Base-by-base conservation (phyloP, 2,113 vertebrate species). In the Crotalus tigris region DNA sequence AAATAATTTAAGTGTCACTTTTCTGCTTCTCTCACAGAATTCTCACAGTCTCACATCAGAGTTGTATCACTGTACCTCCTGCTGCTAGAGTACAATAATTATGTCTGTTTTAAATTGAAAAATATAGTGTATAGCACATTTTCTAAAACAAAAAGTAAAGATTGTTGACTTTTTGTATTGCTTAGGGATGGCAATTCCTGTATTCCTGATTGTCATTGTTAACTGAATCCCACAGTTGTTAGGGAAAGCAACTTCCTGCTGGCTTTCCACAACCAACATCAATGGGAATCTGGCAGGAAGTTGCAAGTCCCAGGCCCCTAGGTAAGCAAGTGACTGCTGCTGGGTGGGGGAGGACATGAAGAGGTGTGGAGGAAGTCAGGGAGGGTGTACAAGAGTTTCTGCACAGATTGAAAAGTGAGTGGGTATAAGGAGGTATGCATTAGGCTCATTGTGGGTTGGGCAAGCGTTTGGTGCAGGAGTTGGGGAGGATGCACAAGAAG, bases 1-100 rank as follows among this genome's bases (percentile, higher is more conserved):
- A 58, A 87, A 46, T 61, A 64, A 92, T 92, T 92, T 87, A 87
- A 92, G 29, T 87, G 29, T n/a, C 57, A 53, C 58, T 92, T 87
- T 64, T 29, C 10, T 61, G 44, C 17, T 61, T 87, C 59, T 87
- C 57, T 92, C 57, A 46, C 85, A 15, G 19, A 64, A 49, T 53
- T 87, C 57, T 49, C 44, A 59, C 6, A 64, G 39, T 92, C 10
- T 64, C 85, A 53, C 51, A 46, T 54, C 12, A 10, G 24, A 8
- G 1, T 91, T 92, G 57, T 58, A 26, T 46, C 11, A 51, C 15
- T 64, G 81, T 21, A 7, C n/a, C 26, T 85, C 8, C n/a, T 10
- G 44, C 26, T 59, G 90, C 39, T 57, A 55, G 55, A 86, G 33
- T 29, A 29, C 17, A 44, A 19, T 23, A 87, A 9, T 44, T 44